These are phyloP conservation scores for Drosophila hawaiiensis DNA, from an alignment of 2,888 invertebrate species.

Conservation along the genomic window DNA sequence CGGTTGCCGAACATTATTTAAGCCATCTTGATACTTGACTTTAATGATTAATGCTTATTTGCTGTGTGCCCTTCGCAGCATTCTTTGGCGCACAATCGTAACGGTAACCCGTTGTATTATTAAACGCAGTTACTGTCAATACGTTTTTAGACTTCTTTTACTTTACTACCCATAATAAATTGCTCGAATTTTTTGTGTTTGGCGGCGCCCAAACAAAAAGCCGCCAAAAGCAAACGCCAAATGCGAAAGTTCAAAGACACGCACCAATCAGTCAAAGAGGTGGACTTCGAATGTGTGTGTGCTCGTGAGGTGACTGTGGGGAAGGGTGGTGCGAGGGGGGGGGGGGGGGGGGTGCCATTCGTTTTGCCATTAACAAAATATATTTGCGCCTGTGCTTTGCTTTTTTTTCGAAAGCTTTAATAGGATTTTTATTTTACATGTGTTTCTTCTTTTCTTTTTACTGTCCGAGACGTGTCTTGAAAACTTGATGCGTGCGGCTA, in stretches of 20 bases:
- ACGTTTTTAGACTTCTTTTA: conserved; percentile 50
- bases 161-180: conserved; percentile 60
- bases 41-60: conserved; percentile 71
- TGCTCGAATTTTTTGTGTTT: conserved; percentile 57
- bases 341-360: conserved; percentile 20
- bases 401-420: conserved; percentile 67
- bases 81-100: conserved; percentile 46
- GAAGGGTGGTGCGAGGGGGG: too few relatives aligned
- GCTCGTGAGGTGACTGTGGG: too few relatives aligned
- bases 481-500: conserved; percentile 50
- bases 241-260: conserved; percentile 76
- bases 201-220: conserved; percentile 18
- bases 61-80: conserved; percentile 45
- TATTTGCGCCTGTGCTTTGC: conserved; percentile 32
- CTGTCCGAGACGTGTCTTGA: conserved; percentile 43
- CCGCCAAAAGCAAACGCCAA: conserved; percentile 31
- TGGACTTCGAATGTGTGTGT: conserved; percentile 2
- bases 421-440: conserved; percentile 77
- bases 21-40: conserved; percentile 61
- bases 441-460: conserved; percentile 35
- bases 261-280: conserved; percentile 14
- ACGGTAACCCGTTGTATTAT: conserved; percentile 70
- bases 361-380: conserved; percentile 67
- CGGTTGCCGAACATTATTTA: conserved; percentile 32
- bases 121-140: conserved; percentile 77